Conservation (phyloP, 2,113 vertebrate genomes). For the Atlantisia rogersi region DNA sequence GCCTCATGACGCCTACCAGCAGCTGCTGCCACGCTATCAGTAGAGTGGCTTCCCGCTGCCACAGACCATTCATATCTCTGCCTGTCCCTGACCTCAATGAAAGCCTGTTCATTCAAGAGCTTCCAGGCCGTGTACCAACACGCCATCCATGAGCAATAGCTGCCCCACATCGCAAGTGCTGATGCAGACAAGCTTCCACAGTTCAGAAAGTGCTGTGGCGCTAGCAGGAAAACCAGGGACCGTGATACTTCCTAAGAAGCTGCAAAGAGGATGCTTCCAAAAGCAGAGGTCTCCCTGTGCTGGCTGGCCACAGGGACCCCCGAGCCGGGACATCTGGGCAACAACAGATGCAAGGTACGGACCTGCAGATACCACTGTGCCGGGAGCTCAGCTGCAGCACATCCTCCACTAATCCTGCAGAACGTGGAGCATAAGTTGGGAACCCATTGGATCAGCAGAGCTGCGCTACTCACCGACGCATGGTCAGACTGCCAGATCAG, state of each 20-base stretch:
- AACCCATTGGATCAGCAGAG: neutral
- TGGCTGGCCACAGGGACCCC: neutral
- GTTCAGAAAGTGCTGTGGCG: neutral
- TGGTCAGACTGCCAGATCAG: neutral
- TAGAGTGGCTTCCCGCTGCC: neutral
- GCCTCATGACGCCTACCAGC: neutral
- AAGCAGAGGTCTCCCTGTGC: fast-evolving
- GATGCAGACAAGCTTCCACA: neutral
- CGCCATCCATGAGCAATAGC: neutral
- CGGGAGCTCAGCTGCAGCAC: neutral
- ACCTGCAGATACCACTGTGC: neutral
- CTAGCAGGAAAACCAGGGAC: neutral
- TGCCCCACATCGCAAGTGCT: neutral
- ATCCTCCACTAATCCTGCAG: neutral
- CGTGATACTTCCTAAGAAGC: neutral
- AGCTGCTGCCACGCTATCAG: neutral
- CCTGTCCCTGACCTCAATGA: neutral
- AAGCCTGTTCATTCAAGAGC: neutral
- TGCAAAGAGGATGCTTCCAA: neutral
- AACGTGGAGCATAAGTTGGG: neutral
- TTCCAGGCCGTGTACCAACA: neutral
- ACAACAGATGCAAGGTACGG: neutral
- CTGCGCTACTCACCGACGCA: neutral
- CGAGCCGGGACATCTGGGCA: neutral
- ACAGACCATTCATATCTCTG: neutral